A percentile compares a stretch with the other conserved stretches of the same genome.
Conservation (phyloP, 1,140 invertebrate genomes). For the Argopecten irradians region DNA sequence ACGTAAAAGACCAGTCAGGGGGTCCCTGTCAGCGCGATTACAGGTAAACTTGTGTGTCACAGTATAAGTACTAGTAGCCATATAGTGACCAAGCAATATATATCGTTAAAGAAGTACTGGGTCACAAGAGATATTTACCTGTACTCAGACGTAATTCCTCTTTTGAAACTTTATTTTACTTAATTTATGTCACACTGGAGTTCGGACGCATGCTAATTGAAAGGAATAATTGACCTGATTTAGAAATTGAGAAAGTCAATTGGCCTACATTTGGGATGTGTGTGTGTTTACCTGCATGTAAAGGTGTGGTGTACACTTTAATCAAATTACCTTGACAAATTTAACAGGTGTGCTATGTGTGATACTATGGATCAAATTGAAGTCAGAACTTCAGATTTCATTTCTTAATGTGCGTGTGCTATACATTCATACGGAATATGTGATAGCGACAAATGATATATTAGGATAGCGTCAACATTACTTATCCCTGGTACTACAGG, state of each 20-base stretch:
- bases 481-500: neutral
- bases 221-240: neutral
- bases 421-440: neutral
- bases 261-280: neutral
- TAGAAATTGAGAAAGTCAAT: neutral
- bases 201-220: neutral
- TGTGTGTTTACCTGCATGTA: neutral
- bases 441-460: neutral
- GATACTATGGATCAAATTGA: neutral
- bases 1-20: neutral
- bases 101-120: neutral
- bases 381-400: neutral
- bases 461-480: neutral
- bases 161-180: neutral
- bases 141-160: neutral
- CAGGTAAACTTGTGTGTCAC: neutral
- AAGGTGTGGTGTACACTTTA: neutral
- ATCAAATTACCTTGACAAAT: neutral
- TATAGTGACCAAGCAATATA: conserved; percentile 11
- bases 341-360: neutral
- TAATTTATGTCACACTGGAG: neutral
- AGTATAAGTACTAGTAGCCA: neutral
- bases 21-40: neutral
- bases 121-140: neutral
- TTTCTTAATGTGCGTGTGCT: neutral